Conservation (phyloP, 1,140 invertebrate genomes). For the Atopsyche davidsoni region DNA sequence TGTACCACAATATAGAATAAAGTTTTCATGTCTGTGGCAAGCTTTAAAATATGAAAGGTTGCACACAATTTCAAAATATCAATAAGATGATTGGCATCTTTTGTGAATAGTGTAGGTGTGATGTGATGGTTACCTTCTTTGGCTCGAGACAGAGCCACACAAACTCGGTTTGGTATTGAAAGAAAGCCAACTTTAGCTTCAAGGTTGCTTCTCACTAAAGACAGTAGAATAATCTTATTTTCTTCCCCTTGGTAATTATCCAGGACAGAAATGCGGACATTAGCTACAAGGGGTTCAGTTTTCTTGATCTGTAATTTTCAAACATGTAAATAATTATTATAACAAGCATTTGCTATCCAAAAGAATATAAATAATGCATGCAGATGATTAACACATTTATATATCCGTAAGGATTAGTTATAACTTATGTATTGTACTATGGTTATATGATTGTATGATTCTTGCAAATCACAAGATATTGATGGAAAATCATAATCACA, state of each 20-base stretch:
- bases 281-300: constrained; percentile 5
- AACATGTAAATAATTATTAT: too few relatives aligned
- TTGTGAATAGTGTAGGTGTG: too few relatives aligned
- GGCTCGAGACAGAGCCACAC: constrained; percentile 78
- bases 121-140: constrained; percentile 51
- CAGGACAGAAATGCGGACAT: constrained; percentile 60
- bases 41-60: neutral
- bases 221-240: constrained; percentile 76
- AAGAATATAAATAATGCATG: too few relatives aligned
- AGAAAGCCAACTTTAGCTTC: constrained; percentile 72
- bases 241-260: constrained; percentile 87
- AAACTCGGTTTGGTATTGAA: constrained; percentile 67
- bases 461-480: too few relatives aligned
- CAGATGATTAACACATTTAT: too few relatives aligned
- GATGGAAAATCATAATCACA: too few relatives aligned
- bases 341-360: too few relatives aligned
- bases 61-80: too few relatives aligned
- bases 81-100: too few relatives aligned
- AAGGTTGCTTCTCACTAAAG: constrained; percentile 70
- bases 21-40: neutral
- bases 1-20: neutral
- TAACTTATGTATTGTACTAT: too few relatives aligned
- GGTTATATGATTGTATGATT: too few relatives aligned
- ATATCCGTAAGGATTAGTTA: too few relatives aligned
- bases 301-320: constrained; percentile 3